Conservation (phyloP, 2,888 invertebrate genomes). For the Caenorhabditis sp. region DNA sequence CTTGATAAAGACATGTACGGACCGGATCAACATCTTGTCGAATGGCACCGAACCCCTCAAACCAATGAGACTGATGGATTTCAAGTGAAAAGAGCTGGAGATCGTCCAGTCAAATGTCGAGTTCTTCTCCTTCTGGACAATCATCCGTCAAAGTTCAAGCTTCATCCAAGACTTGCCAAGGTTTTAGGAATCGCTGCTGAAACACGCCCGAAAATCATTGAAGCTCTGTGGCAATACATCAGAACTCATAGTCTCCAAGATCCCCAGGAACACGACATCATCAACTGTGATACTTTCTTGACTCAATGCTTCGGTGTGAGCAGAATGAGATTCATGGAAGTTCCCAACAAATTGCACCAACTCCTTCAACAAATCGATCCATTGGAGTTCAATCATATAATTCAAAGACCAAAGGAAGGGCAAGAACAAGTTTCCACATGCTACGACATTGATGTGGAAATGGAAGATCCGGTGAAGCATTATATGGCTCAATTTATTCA, state of each 20-base stretch:
- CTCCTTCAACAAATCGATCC: conserved; percentile 98
- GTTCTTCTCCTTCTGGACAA: conserved; percentile 97
- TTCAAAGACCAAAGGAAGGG: conserved; percentile 85
- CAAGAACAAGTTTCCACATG: conserved; percentile 89
- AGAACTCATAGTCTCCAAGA: conserved; percentile 94
- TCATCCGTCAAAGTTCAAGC: conserved; percentile 97
- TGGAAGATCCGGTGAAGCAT: conserved; percentile 96
- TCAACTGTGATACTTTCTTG: conserved; percentile 97
- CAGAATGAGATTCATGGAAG: conserved; percentile 98
- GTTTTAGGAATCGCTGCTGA: conserved; percentile 97
- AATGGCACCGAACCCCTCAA: conserved; percentile 98
- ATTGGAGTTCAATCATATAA: conserved; percentile 97
- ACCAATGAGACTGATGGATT: conserved; percentile 94
- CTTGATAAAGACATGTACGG: conserved; percentile 99
- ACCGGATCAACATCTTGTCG: conserved; percentile 99
- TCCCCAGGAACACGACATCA: conserved; percentile 95
- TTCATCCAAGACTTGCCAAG: conserved; percentile 96
- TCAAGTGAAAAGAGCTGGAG: conserved; percentile 94
- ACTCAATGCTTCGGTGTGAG: conserved; percentile 95
- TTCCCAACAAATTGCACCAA: conserved; percentile 94
- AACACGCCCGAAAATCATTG: conserved; percentile 96
- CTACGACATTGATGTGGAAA: conserved; percentile 92
- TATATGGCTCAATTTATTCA: conserved; percentile 98
- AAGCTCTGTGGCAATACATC: conserved; percentile 99
- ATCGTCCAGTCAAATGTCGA: conserved; percentile 98